Percentiles rank a stretch among this genome's conserved stretches.
phyloP scores from a whole-genome alignment of 2,113 vertebrate species.

The Thunnus thynnus region DNA sequence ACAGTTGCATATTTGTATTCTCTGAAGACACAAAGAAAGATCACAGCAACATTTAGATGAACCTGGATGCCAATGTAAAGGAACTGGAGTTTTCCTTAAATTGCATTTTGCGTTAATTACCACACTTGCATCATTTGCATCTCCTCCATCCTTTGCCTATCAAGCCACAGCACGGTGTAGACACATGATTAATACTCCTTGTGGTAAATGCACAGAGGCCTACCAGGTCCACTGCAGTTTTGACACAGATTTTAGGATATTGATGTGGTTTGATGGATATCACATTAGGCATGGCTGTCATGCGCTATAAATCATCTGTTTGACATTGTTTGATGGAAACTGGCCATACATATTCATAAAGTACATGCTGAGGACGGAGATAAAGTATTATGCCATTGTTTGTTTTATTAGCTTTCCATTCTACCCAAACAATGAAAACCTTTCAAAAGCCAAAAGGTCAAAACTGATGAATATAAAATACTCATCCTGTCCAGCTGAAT shows the following conservation, averaged over 20 bases:
- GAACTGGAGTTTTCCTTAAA: background rate
- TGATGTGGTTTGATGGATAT: slow-evolving; percentile 76
- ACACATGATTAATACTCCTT: slow-evolving; percentile 61
- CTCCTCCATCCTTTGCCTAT: slow-evolving; percentile 30
- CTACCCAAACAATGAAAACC: slow-evolving; percentile 8
- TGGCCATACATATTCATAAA: slow-evolving; percentile 65
- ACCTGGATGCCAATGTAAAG: slow-evolving; percentile 1
- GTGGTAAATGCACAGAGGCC: slow-evolving; percentile 23
- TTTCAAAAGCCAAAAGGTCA: slow-evolving; percentile 28
- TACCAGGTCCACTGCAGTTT: slow-evolving; percentile 43
- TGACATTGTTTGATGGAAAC: slow-evolving; percentile 67
- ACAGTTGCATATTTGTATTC: background rate
- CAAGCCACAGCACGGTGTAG: slow-evolving; percentile 20
- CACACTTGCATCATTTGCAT: slow-evolving; percentile 54
- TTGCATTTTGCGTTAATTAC: slow-evolving; percentile 25
- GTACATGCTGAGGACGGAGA: slow-evolving; percentile 16
- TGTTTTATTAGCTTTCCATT: slow-evolving; percentile 31
- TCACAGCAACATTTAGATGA: background rate
- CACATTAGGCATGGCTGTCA: slow-evolving; percentile 66
- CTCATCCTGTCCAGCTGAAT: background rate
- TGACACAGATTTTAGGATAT: slow-evolving; percentile 63
- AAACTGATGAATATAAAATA: slow-evolving; percentile 21
- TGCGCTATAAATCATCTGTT: slow-evolving; percentile 65
- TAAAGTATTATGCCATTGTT: slow-evolving; percentile 28
- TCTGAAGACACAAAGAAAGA: background rate